phyloP scores from a whole-genome alignment of 1,140 invertebrate genomes.

The Achatina immaculata region DNA sequence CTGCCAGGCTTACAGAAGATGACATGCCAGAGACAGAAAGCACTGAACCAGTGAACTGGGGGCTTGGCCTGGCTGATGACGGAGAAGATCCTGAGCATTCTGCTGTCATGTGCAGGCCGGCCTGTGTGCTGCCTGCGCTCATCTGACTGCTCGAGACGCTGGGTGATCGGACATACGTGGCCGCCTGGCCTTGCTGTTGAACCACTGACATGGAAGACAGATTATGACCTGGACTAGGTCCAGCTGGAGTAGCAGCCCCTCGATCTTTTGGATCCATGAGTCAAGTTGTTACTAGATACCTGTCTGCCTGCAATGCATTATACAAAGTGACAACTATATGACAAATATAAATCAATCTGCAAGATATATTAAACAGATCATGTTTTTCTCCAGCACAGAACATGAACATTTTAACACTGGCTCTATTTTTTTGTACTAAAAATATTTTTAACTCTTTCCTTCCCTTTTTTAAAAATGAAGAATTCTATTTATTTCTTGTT shows the following conservation, averaged over 20 bases:
- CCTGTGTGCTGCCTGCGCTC: background rate
- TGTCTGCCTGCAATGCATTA: background rate
- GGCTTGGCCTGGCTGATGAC: background rate
- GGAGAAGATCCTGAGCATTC: conserved; percentile 5
- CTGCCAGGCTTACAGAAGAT: background rate
- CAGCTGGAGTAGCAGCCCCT: background rate
- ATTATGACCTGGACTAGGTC: background rate
- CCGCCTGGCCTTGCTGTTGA: background rate
- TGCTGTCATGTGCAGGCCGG: background rate
- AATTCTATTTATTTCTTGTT: no score
- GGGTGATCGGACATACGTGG: background rate
- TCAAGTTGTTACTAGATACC: background rate
- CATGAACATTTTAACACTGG: no score
- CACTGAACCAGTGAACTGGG: background rate
- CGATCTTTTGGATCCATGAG: background rate
- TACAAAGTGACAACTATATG: background rate
- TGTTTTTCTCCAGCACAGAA: no score
- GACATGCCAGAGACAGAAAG: background rate
- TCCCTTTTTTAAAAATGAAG: no score
- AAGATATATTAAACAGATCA: no score
- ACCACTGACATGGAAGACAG: background rate
- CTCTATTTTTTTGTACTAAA: no score
- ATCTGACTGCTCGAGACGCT: background rate
- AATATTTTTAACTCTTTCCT: no score
- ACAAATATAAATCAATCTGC: no score